Percentiles rank a stretch among this genome's conserved stretches.
Conservation (phyloP, 2,797 vertebrate genomes). For the Myiotriccus ornatus region DNA sequence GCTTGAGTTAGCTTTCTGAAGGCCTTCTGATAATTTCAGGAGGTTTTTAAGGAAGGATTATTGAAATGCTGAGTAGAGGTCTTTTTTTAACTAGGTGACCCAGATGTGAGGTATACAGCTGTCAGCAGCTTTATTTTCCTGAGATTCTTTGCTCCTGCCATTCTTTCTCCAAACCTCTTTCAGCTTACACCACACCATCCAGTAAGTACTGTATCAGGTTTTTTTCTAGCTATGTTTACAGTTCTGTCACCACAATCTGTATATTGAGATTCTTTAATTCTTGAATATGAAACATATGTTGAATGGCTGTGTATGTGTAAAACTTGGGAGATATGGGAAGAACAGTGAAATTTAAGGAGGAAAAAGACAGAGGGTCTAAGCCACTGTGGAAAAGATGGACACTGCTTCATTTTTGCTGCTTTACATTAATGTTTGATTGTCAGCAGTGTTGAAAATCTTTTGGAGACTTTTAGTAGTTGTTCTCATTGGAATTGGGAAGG, state of each 20-base stretch:
- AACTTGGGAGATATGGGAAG: background rate
- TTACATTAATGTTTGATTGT: background rate
- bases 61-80: background rate
- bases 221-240: background rate
- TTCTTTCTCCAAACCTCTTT: constrained; percentile 97
- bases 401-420: background rate
- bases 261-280: background rate
- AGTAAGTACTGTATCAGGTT: constrained; percentile 74
- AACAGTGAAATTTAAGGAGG: background rate
- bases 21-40: background rate
- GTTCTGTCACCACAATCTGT: background rate
- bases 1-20: background rate
- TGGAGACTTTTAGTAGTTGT: background rate
- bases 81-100: constrained; percentile 80
- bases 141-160: constrained; percentile 97
- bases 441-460: background rate
- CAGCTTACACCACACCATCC: constrained; percentile 95
- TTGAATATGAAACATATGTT: background rate
- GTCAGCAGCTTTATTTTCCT: constrained; percentile 99
- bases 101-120: constrained; percentile 94
- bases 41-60: background rate
- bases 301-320: background rate
- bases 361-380: background rate
- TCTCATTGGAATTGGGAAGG: background rate
- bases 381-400: background rate